These are phyloP conservation scores for Toxotes lorentzi DNA, from an alignment of 2,797 vertebrate species.

Conservation along the genomic window DNA sequence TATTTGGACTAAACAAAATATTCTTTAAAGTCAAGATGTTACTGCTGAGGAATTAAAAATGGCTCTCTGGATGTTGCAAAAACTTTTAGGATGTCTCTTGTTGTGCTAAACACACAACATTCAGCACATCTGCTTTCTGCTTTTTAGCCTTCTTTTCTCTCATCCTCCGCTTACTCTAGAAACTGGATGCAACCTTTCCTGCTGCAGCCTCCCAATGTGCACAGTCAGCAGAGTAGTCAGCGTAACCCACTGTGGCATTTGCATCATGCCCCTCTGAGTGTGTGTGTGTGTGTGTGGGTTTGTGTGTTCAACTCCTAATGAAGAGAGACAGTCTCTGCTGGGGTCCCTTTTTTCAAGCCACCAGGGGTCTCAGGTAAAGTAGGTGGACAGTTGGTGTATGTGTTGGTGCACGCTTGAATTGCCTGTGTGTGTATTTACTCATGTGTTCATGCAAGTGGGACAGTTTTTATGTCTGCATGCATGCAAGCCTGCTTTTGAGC, in stretches of 20 bases:
- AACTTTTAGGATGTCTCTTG: slow-evolving; percentile 23
- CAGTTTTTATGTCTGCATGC: slow-evolving; percentile 37
- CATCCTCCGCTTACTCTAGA: slow-evolving; percentile 32
- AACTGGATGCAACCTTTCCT: slow-evolving; percentile 66
- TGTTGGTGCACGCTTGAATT: background rate
- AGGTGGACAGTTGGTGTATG: slow-evolving; percentile 44
- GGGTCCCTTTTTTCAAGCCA: slow-evolving; percentile 61
- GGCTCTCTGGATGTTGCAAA: slow-evolving; percentile 5
- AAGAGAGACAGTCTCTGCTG: slow-evolving; percentile 79
- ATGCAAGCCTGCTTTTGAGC: slow-evolving; percentile 22
- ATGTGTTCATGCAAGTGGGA: slow-evolving; percentile 8
- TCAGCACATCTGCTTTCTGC: slow-evolving; percentile 14
- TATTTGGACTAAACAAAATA: background rate
- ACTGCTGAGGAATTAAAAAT: slow-evolving; percentile 6
- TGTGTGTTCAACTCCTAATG: slow-evolving; percentile 70
- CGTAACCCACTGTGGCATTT: slow-evolving; percentile 81
- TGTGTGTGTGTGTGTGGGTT: slow-evolving; percentile 41
- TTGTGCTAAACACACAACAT: background rate
- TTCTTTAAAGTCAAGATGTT: background rate
- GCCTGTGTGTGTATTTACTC: slow-evolving; percentile 9
- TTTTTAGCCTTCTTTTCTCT: slow-evolving; percentile 19
- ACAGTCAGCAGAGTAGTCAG: slow-evolving; percentile 82
- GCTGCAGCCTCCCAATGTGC: slow-evolving; percentile 77
- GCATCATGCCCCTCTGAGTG: slow-evolving; percentile 64
- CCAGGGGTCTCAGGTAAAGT: slow-evolving; percentile 53